A percentile compares a stretch with the other conserved stretches of the same genome.
Evolutionary conservation across 2,113 vertebrate species (phyloP).

Genomic region (Eulacestoma nigropectus): DNA sequence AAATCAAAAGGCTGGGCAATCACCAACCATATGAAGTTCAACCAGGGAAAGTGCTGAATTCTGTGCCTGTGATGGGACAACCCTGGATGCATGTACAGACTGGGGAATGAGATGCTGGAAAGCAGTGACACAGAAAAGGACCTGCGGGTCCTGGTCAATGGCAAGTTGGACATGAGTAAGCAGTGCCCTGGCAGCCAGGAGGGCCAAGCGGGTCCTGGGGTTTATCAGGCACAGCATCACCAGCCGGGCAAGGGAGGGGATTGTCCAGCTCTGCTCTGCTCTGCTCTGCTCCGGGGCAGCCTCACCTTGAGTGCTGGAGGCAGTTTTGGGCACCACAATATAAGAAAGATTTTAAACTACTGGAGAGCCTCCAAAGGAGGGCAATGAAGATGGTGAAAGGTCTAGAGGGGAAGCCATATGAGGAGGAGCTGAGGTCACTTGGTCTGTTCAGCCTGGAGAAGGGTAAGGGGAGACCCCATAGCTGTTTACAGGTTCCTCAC

Average conservation of each 20-base stretch:
- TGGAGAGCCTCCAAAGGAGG: background rate
- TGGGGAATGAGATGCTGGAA: background rate
- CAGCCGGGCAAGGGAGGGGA: rapidly evolving
- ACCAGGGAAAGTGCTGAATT: background rate
- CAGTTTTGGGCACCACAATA: rapidly evolving
- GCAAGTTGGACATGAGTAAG: background rate
- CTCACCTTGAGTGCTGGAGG: rapidly evolving
- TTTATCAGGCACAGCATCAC: rapidly evolving
- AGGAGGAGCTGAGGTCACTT: background rate
- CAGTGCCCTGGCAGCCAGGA: background rate
- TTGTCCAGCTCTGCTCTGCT: too few species aligned
- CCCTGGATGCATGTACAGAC: background rate
- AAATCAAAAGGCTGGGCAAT: background rate
- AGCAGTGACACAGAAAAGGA: background rate
- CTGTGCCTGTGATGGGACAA: background rate
- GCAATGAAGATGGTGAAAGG: background rate
- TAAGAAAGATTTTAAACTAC: background rate
- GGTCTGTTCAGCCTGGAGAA: background rate
- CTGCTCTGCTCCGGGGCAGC: rapidly evolving
- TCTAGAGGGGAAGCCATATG: background rate
- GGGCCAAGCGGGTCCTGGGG: rapidly evolving
- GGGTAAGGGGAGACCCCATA: background rate
- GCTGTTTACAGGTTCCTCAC: too few species aligned
- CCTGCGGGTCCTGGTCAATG: rapidly evolving
- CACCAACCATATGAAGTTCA: background rate